Base-by-base conservation (phyloP, 2,113 vertebrate species). In the Charadrius vociferus region DNA sequence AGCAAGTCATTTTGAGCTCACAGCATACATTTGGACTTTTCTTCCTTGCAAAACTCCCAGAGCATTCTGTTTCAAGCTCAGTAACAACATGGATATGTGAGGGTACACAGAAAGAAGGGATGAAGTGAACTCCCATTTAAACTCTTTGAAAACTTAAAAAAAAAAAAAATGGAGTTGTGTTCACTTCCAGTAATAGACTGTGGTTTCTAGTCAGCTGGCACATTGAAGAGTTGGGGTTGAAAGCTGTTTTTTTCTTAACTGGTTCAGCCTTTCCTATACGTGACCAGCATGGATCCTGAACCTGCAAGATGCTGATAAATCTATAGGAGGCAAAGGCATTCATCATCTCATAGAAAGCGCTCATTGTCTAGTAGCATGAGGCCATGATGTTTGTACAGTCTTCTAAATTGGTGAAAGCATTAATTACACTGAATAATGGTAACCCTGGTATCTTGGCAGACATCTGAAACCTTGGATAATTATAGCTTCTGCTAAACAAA, bases 341-440 rank as follows among this genome's bases (percentile, higher is more conserved):
- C 90, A 95, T 95, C 81, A 93, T 96, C 94, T 91, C 89, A 95
- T 50, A 86, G 84, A 89, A 97, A 91, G 53, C 9, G 3, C 37
- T 95, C 62, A 95, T 95, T 95, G 87, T 95, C 74, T 90, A 88
- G 81, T 93, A 97, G 62, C 81, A 88, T 75, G 79, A 96, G 58
- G 81, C 86, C 81, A 62, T 1, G 8, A 90, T 90, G 78, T 94
- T 95, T 95, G 74, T 95, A 93, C 88, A 91, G 89, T 91, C 67
- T 91, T 95, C 91, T 91, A 95, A 96, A 94, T 87, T 91, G 94
- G 84, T 93, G 94, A 94, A 97, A 95, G 84, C 89, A 93, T 91
- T 96, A 96, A 95, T 97, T 97, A 95, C 94, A 47, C 84, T 85
- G 93, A 91, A 97, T 94, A 97, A 95, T 95, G 74, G 91, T 89